Percentiles rank a stretch among this genome's conserved stretches.
These are phyloP conservation scores for Conus ventricosus DNA, from an alignment of 1,140 invertebrate species.

Conservation along the genomic window DNA sequence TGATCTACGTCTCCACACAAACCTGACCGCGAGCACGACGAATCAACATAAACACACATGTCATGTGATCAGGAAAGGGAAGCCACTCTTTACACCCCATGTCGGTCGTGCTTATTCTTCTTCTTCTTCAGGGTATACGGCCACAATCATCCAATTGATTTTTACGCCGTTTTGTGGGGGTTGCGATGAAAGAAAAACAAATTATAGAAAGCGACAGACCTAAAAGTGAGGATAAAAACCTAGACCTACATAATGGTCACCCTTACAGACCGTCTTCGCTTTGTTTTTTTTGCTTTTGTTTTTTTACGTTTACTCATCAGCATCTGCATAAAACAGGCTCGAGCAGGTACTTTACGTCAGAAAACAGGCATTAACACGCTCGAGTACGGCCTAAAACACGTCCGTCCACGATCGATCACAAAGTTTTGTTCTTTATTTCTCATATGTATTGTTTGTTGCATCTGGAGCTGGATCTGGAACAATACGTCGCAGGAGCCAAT, in stretches of 20 bases:
- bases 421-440: neutral
- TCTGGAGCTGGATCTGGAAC: too few relatives aligned
- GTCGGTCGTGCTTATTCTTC: neutral
- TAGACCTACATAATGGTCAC: neutral
- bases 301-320: neutral
- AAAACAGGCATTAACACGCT: too few relatives aligned
- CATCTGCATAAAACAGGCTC: neutral
- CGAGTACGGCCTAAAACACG: too few relatives aligned
- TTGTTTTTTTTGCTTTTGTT: neutral
- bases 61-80: slow-evolving; percentile 16
- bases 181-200: too few relatives aligned
- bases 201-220: too few relatives aligned
- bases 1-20: neutral
- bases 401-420: too few relatives aligned
- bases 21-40: neutral
- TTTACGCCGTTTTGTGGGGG: too few relatives aligned
- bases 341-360: too few relatives aligned
- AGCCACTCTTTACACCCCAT: neutral
- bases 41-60: slow-evolving; percentile 34
- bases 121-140: too few relatives aligned
- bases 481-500: too few relatives aligned
- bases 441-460: neutral
- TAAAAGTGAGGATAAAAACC: too few relatives aligned
- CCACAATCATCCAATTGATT: too few relatives aligned
- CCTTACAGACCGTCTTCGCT: neutral